phyloP scores from a whole-genome alignment of 2,888 invertebrate species.

The Plusia festucae region DNA sequence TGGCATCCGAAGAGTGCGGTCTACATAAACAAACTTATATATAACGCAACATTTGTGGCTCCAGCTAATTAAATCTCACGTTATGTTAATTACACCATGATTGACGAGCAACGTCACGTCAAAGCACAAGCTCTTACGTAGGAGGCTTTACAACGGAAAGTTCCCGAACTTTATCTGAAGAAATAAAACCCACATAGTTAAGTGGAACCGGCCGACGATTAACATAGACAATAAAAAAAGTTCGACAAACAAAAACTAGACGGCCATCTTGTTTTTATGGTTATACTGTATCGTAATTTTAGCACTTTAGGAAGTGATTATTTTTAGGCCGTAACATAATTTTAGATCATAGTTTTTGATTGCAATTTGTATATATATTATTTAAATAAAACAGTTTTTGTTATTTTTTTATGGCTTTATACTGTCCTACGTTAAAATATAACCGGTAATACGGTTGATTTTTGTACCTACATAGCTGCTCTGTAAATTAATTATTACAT shows the following conservation, averaged over 20 bases:
- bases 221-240: neutral
- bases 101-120: neutral
- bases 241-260: conserved; percentile 3
- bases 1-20: neutral
- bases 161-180: neutral
- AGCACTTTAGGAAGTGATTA: neutral
- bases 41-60: neutral
- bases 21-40: neutral
- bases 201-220: conserved; percentile 19
- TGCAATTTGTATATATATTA: too few relatives aligned
- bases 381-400: neutral
- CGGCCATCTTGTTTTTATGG: neutral
- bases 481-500: too few relatives aligned
- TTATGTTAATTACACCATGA: neutral
- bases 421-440: too few relatives aligned
- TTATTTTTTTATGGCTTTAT: neutral
- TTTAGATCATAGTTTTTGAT: too few relatives aligned
- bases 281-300: neutral
- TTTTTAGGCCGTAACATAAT: neutral
- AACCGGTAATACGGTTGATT: too few relatives aligned
- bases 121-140: conserved; percentile 16
- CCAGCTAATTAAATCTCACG: neutral
- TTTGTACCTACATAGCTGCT: too few relatives aligned
- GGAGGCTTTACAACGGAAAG: conserved; percentile 14
- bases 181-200: conserved; percentile 24